Conservation (phyloP, 37 sponge, comb jelly and placozoan genomes). For the Chondrosia reniformis region DNA sequence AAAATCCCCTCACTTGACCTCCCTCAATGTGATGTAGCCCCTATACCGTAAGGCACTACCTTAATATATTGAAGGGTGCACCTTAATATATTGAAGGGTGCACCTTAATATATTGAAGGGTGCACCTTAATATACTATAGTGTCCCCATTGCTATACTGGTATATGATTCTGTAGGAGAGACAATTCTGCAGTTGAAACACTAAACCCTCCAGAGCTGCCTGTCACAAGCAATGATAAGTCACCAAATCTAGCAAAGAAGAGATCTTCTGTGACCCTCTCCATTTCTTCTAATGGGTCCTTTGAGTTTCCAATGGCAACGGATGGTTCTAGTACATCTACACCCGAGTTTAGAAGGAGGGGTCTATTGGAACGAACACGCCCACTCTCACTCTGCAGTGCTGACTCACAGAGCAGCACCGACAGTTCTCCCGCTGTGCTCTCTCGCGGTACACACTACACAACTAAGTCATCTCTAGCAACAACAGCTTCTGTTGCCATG, state of each 20-base stretch:
- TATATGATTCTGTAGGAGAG: not conserved
- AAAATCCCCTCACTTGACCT: not conserved
- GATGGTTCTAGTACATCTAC: not conserved
- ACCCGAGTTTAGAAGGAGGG: not conserved
- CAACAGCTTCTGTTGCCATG: not conserved
- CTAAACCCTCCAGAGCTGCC: not conserved
- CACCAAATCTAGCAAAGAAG: not conserved
- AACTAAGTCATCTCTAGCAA: not conserved
- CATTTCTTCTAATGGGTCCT: not conserved
- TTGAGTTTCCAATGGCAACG: not conserved
- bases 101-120: not conserved
- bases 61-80: not conserved
- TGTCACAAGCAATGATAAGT: not conserved
- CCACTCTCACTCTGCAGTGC: not conserved
- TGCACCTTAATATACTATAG: not conserved
- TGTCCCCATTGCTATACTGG: not conserved
- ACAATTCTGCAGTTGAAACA: not conserved
- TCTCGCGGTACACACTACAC: too few species aligned
- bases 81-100: not conserved
- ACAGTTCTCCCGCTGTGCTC: not conserved
- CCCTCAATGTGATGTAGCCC: not conserved
- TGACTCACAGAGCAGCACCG: constrained; percentile 12
- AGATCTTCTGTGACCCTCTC: not conserved
- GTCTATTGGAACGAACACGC: not conserved
- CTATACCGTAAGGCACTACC: not conserved